Evolutionary conservation across 2,113 vertebrate species (phyloP), one percentile per base, ranked within the genome.

Genomic region (Trogon melanurus): DNA sequence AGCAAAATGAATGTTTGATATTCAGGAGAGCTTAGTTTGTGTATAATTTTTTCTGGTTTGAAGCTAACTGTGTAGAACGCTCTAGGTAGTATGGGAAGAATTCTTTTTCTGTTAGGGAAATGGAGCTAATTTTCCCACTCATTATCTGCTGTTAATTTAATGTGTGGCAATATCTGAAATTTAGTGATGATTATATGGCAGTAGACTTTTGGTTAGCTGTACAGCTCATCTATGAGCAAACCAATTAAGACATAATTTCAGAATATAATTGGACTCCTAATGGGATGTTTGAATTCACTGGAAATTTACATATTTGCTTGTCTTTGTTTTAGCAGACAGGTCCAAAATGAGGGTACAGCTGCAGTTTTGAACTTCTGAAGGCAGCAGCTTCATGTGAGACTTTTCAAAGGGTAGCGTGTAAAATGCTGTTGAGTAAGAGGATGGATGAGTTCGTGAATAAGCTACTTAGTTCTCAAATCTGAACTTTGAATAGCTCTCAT

Each of bases 161-260:
- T 80, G 85, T 83, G 88, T 90, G 79, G 92, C 79, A 93, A 71
- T 88, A 90, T 74, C 81, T 91, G 88, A 90, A 95, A 91, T 90
- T 88, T 75, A 65, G 74, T 56, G 60, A 86, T 92, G 88, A 91
- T 90, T 75, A 84, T 75, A 34, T 93, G 90, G 95, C 73, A 58
- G 91, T 47, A 92, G 93, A 80, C 73, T 91, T 97, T 96, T 95
- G 88, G 92, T 95, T 92, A 87, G 64, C 76, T 67, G 34, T 90
- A 73, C 85, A 88, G 74, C 88, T 88, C 71, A 21, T 92, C 88
- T 85, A 67, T 91, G 91, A 95, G 88, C 92, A 94, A 94, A 95
- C 51, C 94, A 96, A 97, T 96, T 96, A 97, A 95, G 89, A 56
- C 88, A n/a, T 91, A 92, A 95, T 93, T 94, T 94, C 93, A 88